Evolutionary conservation across 2,888 invertebrate genomes (phyloP).

Genomic region (Drosophila paranaensis): DNA sequence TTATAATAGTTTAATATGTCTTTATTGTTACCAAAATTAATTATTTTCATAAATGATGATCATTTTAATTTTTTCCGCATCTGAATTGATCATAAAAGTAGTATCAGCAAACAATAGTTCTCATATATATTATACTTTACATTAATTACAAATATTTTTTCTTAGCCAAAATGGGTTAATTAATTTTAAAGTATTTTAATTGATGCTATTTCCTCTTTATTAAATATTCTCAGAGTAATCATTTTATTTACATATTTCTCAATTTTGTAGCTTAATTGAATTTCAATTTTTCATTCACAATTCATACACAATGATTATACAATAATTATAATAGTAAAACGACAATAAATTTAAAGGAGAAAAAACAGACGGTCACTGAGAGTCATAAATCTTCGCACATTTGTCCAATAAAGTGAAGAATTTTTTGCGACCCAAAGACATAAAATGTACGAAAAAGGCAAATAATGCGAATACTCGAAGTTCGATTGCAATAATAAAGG

Average conservation of each 20-base stretch:
- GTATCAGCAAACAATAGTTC: too few species aligned
- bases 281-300: slow-evolving; percentile 14
- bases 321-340: slow-evolving; percentile 19
- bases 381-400: slow-evolving; percentile 62
- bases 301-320: slow-evolving; percentile 3
- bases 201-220: not conserved
- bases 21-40: not conserved
- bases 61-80: too few species aligned
- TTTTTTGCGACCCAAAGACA: slow-evolving; percentile 33
- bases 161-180: not conserved
- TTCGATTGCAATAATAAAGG: slow-evolving; percentile 60
- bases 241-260: slow-evolving; percentile 1
- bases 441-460: slow-evolving; percentile 43
- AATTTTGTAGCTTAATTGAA: slow-evolving; percentile 47
- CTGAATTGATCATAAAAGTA: too few species aligned
- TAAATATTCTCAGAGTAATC: not conserved
- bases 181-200: not conserved
- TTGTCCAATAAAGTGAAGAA: slow-evolving; percentile 53
- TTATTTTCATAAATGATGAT: not conserved
- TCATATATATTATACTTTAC: too few species aligned
- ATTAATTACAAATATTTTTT: not conserved
- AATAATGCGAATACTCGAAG: slow-evolving; percentile 31
- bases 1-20: not conserved
- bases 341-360: slow-evolving; percentile 20
- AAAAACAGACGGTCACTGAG: slow-evolving; percentile 22